A percentile compares a stretch with the other conserved stretches of the same genome.
phyloP scores from a whole-genome alignment of 2,113 vertebrate genomes.

The Lepisosteus osseus region DNA sequence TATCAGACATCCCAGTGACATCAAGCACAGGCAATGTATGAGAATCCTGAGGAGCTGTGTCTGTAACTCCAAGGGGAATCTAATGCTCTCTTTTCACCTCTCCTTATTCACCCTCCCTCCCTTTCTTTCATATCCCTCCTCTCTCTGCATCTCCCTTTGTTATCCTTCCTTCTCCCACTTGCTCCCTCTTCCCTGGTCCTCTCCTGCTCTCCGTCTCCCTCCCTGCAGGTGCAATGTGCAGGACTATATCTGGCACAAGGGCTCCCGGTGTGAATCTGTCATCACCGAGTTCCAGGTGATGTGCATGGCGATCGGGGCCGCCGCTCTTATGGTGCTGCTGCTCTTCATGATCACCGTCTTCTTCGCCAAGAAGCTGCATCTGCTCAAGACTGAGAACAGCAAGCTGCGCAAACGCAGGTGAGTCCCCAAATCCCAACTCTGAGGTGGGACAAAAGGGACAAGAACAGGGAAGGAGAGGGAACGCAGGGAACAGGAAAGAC shows the following conservation, averaged over 20 bases:
- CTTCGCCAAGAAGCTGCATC: constrained; percentile 97
- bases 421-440: constrained; percentile 39
- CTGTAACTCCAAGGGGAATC: too few species aligned
- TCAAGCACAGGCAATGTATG: too few species aligned
- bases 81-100: constrained; percentile 6
- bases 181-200: not conserved
- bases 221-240: constrained; percentile 87
- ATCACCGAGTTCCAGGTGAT: constrained; percentile 98
- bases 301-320: constrained; percentile 88
- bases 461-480: not conserved
- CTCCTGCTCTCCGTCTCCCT: not conserved
- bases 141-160: constrained; percentile 32
- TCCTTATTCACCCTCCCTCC: constrained; percentile 27
- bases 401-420: constrained; percentile 94
- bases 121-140: constrained; percentile 29
- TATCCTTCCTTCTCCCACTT: constrained; percentile 29
- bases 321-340: constrained; percentile 84
- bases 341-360: constrained; percentile 98
- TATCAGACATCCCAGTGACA: too few species aligned
- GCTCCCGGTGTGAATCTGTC: constrained; percentile 87
- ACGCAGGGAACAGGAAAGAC: not conserved
- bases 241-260: constrained; percentile 98
- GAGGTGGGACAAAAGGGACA: not conserved
- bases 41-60: too few species aligned
- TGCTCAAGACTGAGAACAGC: constrained; percentile 94